Evolutionary conservation across 30 jellyfish, hydroid and myxozoan species (phyloP).

Genomic region (Catostylus mosaicus): DNA sequence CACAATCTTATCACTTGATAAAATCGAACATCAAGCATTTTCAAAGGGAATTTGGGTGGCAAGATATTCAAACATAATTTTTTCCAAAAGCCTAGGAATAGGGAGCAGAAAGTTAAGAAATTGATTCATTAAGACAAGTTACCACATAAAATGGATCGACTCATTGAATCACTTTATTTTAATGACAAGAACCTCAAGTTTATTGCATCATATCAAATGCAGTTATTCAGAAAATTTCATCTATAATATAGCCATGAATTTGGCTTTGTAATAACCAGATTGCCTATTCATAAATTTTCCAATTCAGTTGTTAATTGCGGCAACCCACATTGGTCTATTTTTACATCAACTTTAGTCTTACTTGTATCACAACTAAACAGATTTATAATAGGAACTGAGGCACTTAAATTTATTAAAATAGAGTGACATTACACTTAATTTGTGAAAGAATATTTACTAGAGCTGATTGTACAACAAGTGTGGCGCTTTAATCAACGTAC

Average conservation of each 20-base stretch:
- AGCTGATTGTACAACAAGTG: no score
- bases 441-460: no score
- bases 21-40: not conserved
- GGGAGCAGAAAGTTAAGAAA: not conserved
- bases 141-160: not conserved
- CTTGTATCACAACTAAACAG: not conserved
- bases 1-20: not conserved
- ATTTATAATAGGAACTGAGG: not conserved
- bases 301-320: not conserved
- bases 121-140: not conserved
- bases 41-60: not conserved
- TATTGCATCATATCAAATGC: not conserved
- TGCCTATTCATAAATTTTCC: not conserved
- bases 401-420: no score
- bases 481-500: no score
- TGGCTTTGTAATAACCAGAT: not conserved
- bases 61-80: not conserved
- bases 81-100: not conserved
- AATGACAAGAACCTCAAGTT: not conserved
- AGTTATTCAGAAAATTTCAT: not conserved
- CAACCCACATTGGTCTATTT: not conserved
- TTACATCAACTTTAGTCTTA: not conserved
- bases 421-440: no score
- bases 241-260: not conserved
- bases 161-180: not conserved